Evolutionary conservation across 2,797 vertebrate species (phyloP), one percentile per base, ranked within the genome.

Genomic region (Anabas testudineus): DNA sequence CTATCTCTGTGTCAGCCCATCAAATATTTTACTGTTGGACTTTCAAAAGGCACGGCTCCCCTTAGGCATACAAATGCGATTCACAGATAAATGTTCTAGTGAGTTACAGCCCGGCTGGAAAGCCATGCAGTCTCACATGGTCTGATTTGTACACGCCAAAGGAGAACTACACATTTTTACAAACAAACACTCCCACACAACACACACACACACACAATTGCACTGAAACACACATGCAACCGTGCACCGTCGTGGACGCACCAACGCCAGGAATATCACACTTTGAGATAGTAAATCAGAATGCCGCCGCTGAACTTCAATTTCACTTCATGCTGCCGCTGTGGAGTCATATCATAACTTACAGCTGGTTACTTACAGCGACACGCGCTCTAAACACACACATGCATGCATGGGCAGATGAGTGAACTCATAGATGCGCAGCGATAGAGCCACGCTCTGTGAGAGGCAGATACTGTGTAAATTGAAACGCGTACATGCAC

Each of bases 41-140:
- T 83, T 71, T 81, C 30, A 76, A 80, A 87, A 85, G 67, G 56
- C 79, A 59, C 15, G 12, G 62, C 73, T 76, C 72, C 72, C 82
- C 67, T 81, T 37, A 57, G 80, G 84, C 86, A 78, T 86, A 85
- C 76, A 78, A 87, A 90, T 88, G 75, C 3, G 67, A 86, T 87
- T 77, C 77, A 56, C 82, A 73, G 82, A 87, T 87, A 88, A 83
- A 86, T 58, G 80, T 78, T 74, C 53, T 39, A 36, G 59, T 77
- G 85, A 88, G 80, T 87, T 87, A 78, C 69, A 69, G 65, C 70
- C 52, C 10, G 14, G 52, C 69, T 83, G 76, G 71, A 81, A 81
- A 63, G 76, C 18, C 47, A 71, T 80, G 55, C 19, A 32, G 49
- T 67, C 51, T 54, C 52, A 52, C 68, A 46, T 42, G 21, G 71